Evolutionary conservation across 2,888 invertebrate species (phyloP).

Genomic region (Serrognathus titanus): DNA sequence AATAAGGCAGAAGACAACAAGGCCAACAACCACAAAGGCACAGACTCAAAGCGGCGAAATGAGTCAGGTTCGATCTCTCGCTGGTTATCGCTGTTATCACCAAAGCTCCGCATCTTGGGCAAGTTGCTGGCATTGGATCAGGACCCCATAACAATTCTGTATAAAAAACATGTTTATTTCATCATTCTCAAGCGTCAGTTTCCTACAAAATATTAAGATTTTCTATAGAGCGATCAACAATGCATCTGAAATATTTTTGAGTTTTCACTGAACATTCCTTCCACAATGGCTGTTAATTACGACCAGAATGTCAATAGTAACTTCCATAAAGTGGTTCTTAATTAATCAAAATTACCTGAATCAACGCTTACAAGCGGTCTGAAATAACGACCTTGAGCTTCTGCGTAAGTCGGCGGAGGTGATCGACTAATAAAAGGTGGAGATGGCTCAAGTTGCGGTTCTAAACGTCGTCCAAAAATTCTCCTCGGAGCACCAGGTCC

Average conservation of each 20-base stretch:
- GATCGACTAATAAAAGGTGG: constrained; percentile 32
- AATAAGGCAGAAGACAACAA: constrained; percentile 45
- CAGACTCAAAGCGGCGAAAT: constrained; percentile 41
- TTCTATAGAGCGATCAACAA: neutral
- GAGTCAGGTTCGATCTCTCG: constrained; percentile 39
- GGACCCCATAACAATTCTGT: constrained; percentile 40
- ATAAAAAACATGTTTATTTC: no score
- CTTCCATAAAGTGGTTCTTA: no score
- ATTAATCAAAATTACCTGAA: constrained; percentile 8
- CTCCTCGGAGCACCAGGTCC: constrained; percentile 25
- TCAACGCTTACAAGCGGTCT: constrained; percentile 14
- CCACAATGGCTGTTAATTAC: no score
- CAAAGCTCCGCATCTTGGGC: constrained; percentile 40
- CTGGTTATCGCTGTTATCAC: constrained; percentile 38
- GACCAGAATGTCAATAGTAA: no score
- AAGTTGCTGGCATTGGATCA: constrained; percentile 40
- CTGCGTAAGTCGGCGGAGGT: constrained; percentile 32
- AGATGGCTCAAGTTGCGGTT: constrained; percentile 30
- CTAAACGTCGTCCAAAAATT: constrained; percentile 20
- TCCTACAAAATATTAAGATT: neutral
- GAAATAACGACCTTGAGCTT: constrained; percentile 23
- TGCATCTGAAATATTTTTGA: neutral
- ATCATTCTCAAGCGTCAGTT: no score
- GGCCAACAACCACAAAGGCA: constrained; percentile 48
- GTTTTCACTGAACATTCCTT: no score